Evolutionary conservation across 2,888 invertebrate species (phyloP), one percentile per base, ranked within the genome.

Genomic region (Herminia tarsipennalis): DNA sequence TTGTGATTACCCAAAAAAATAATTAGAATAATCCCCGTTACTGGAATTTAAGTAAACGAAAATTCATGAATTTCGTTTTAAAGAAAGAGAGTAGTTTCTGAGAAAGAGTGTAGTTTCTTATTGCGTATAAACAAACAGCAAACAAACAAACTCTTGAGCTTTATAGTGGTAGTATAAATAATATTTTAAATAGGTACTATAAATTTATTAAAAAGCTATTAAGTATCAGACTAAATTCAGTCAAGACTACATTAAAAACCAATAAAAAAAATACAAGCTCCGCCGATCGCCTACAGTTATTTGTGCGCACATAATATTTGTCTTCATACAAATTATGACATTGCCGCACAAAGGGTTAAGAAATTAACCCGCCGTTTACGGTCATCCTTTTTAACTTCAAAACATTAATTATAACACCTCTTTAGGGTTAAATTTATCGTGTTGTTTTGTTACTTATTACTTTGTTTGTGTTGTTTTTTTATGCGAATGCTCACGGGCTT

Each of bases 351-450:
- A 81, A 83, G 77, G 77, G 71, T 72, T 75, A 78, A 82, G 77
- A 80, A 76, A 87, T 85, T 81, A 83, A 74, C 79, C 66, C 65
- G 58, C 78, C 78, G 57, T 81, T 82, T 83, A 82, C 78, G 73
- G 75, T 80, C 81, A 81, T 76, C 80, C 80, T 83, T 87, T n/a
- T 87, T 83, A 83, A 70, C 82, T 82, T 76, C 56, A 70, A 63
- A 78, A 86, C 89, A 88, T 88, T 86, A 88, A 89, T 89, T 88
- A 89, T 88, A 85, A 88, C 90, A 89, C 90, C 89, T 90, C 86
- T 83, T 91, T 89, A 88, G 75, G 73, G 79, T 83, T 66, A 84
- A 86, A 89, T 91, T 91, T 90, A 90, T 88, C 69, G 76, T 70
- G 75, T 73, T 76, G 79, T 86, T 88, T 86, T 85, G 84, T 86